phyloP scores from a whole-genome alignment of 2,888 invertebrate species.

The Drosophila setosimentum region DNA sequence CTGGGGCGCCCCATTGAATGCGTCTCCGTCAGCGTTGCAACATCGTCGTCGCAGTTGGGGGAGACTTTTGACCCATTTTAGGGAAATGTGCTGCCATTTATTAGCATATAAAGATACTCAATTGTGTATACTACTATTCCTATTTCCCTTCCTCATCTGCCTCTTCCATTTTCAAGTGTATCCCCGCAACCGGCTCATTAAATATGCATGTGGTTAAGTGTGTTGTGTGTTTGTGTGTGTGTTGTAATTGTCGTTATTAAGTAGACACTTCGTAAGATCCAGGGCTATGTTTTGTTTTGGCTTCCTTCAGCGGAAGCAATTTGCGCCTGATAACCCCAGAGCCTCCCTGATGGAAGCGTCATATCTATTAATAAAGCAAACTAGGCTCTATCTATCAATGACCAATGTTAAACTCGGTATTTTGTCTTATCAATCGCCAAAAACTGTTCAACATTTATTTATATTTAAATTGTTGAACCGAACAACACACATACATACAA shows the following conservation, averaged over 20 bases:
- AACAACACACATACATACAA: neutral
- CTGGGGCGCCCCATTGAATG: slow-evolving; percentile 55
- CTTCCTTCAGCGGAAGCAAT: slow-evolving; percentile 55
- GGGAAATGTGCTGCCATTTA: slow-evolving; percentile 81
- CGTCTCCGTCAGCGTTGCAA: slow-evolving; percentile 62
- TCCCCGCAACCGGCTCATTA: slow-evolving; percentile 53
- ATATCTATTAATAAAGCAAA: slow-evolving; percentile 70
- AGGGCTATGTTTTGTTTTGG: slow-evolving; percentile 31
- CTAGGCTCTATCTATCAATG: slow-evolving; percentile 12
- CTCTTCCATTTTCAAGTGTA: slow-evolving; percentile 66
- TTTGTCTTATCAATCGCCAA: slow-evolving; percentile 51
- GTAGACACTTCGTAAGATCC: neutral
- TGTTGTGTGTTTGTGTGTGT: slow-evolving; percentile 34
- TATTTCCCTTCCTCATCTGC: slow-evolving; percentile 4
- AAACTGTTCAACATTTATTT: slow-evolving; percentile 34
- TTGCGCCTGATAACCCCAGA: slow-evolving; percentile 53
- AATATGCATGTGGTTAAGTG: slow-evolving; percentile 37
- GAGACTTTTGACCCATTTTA: slow-evolving; percentile 85
- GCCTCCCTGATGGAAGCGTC: slow-evolving; percentile 52
- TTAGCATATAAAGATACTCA: slow-evolving; percentile 76
- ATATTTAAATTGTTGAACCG: slow-evolving; percentile 47
- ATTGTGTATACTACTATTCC: slow-evolving; percentile 57
- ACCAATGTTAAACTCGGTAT: slow-evolving; percentile 35
- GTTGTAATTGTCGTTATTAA: slow-evolving; percentile 41
- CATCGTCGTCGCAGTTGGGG: slow-evolving; percentile 74